Evolutionary conservation across 2,888 invertebrate genomes (phyloP).

Genomic region (Hartigia nigra): DNA sequence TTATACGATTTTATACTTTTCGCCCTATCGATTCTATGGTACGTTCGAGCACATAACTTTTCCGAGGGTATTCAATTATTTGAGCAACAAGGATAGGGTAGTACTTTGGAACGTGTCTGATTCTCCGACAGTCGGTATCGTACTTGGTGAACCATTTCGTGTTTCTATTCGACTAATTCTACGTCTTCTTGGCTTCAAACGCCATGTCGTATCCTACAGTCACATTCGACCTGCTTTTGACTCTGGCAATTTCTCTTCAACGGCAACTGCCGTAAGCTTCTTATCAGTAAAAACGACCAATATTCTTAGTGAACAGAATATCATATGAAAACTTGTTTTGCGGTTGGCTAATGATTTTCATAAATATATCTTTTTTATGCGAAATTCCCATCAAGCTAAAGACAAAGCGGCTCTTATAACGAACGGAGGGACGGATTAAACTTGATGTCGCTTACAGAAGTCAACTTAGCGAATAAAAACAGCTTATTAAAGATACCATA

Average conservation of each 20-base stretch:
- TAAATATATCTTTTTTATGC: not conserved
- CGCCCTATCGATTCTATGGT: not conserved
- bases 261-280: not conserved
- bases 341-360: not conserved
- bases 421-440: no score
- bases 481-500: not conserved
- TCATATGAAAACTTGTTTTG: not conserved
- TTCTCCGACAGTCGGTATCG: not conserved
- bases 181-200: not conserved
- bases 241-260: not conserved
- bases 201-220: not conserved
- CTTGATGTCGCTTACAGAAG: no score
- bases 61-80: not conserved
- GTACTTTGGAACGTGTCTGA: not conserved
- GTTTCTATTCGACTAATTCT: not conserved
- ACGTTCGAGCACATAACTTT: not conserved
- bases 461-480: no score
- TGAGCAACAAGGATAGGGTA: not conserved
- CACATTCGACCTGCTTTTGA: not conserved
- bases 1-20: not conserved
- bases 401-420: not conserved
- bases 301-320: not conserved
- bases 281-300: not conserved
- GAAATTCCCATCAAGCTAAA: not conserved
- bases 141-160: not conserved